Conservation (phyloP, 2,113 vertebrate genomes). For the Rana temporaria region DNA sequence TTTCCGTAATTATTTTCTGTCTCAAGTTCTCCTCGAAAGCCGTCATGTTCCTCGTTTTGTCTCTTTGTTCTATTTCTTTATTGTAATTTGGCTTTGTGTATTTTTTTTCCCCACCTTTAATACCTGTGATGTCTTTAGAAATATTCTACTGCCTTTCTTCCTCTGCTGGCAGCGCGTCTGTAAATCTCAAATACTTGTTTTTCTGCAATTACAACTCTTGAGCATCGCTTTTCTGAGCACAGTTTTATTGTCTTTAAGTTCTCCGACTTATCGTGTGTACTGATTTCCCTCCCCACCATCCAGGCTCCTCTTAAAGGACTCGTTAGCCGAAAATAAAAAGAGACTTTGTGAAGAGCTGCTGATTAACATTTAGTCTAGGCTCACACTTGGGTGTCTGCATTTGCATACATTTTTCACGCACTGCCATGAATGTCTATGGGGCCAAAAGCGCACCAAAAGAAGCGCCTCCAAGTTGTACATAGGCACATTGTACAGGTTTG, state of each 20-base stretch:
- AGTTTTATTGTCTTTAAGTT: neutral
- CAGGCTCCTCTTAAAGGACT: neutral
- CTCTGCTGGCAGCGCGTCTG: neutral
- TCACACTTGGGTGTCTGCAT: no score
- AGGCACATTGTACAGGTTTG: no score
- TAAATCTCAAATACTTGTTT: neutral
- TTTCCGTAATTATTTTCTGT: constrained; percentile 25
- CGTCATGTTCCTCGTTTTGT: constrained; percentile 9
- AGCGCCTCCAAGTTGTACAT: no score
- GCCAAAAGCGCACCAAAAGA: no score
- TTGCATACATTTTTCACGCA: no score
- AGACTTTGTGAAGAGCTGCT: no score
- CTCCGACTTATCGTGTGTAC: neutral
- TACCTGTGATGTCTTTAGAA: constrained; percentile 3
- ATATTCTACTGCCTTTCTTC: neutral
- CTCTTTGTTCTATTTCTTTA: constrained; percentile 11
- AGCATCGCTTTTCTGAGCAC: neutral
- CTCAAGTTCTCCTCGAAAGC: neutral
- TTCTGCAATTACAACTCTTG: neutral
- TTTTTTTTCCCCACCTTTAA: neutral
- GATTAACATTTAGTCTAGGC: no score
- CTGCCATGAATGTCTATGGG: no score
- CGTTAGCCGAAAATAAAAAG: no score
- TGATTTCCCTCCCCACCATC: neutral
- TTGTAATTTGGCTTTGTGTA: constrained; percentile 14